phyloP scores from a whole-genome alignment of 2,888 invertebrate genomes.

The Mimumesa dahlbomi region DNA sequence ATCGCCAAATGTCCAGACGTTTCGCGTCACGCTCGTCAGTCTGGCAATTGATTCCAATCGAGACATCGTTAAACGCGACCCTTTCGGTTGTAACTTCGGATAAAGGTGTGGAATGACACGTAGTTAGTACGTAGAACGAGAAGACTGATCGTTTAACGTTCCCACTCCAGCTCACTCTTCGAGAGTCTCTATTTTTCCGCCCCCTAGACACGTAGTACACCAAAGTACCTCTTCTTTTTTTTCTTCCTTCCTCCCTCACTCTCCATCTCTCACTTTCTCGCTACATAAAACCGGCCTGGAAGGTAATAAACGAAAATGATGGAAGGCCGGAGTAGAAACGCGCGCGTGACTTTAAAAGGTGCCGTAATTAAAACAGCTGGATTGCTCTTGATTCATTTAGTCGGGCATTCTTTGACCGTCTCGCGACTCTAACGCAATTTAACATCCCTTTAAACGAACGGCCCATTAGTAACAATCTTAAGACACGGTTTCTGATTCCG shows the following conservation, averaged over 20 bases:
- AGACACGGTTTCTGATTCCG: too few relatives aligned
- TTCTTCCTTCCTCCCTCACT: too few relatives aligned
- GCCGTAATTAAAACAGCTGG: constrained; percentile 40
- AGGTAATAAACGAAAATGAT: constrained; percentile 29
- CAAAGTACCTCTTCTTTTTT: constrained; percentile 20
- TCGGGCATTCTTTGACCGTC: constrained; percentile 28
- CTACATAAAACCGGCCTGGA: background rate
- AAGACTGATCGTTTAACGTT: constrained; percentile 21
- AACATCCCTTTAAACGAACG: constrained; percentile 17
- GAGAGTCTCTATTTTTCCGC: background rate
- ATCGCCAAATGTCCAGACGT: too few relatives aligned
- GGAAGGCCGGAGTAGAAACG: constrained; percentile 20
- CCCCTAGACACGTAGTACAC: background rate
- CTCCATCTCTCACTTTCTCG: too few relatives aligned
- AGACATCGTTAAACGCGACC: background rate
- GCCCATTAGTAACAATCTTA: too few relatives aligned
- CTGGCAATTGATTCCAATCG: constrained; percentile 21
- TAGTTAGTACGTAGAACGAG: background rate
- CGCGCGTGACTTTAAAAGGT: constrained; percentile 29
- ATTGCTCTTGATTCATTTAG: constrained; percentile 43
- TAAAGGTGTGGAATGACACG: constrained; percentile 2
- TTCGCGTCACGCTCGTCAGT: constrained; percentile 1
- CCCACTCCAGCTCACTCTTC: constrained; percentile 15
- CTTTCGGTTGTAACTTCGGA: background rate
- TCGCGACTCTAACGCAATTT: constrained; percentile 26